Conservation (phyloP, 23 tunicate species). For the Phallusia fumigata region DNA sequence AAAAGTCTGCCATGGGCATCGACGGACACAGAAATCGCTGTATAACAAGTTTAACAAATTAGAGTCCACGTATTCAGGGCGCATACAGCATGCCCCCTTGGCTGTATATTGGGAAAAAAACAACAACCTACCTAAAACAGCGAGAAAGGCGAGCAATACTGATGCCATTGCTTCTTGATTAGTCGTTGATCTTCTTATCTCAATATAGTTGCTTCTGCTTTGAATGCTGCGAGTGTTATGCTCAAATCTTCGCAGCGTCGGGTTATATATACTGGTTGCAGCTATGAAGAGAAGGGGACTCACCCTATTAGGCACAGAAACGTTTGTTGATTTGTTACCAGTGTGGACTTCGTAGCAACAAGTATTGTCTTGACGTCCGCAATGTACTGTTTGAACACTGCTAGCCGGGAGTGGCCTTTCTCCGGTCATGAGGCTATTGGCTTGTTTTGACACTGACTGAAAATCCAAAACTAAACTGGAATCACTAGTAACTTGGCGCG, state of each 20-base stretch:
- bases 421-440: neutral
- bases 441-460: neutral
- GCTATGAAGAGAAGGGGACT: neutral
- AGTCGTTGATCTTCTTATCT: neutral
- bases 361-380: neutral
- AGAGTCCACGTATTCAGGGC: too few species aligned
- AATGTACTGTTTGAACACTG: neutral
- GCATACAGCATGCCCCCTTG: too few species aligned
- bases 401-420: neutral
- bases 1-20: conserved; percentile 54
- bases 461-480: neutral
- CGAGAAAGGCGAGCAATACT: too few species aligned
- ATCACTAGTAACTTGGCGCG: neutral
- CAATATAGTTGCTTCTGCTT: neutral
- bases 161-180: too few species aligned
- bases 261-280: neutral
- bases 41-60: neutral
- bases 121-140: too few species aligned
- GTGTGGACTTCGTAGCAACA: neutral
- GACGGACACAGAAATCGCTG: neutral
- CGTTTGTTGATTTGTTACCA: neutral
- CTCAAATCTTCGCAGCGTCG: neutral
- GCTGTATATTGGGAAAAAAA: too few species aligned
- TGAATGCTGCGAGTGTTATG: neutral
- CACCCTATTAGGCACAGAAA: neutral